A percentile compares a stretch with the other conserved stretches of the same genome.
These are phyloP conservation scores for Acipenser ruthenus DNA, from an alignment of 2,797 vertebrate species.

Conservation along the genomic window DNA sequence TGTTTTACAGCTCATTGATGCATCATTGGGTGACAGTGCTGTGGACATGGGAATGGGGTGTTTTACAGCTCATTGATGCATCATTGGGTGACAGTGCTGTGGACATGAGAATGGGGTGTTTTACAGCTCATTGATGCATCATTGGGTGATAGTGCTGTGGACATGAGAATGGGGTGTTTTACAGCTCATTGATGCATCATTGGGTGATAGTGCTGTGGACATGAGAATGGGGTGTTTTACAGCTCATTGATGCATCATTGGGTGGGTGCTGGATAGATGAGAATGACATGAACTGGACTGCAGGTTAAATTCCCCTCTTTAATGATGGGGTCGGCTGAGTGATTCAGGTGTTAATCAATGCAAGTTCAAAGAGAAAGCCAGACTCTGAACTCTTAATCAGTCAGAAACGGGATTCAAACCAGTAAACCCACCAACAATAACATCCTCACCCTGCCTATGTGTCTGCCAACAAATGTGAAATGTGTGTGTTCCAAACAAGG, in stretches of 20 bases:
- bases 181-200: no score
- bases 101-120: no score
- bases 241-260: background rate
- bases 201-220: no score
- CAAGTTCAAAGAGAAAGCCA: constrained; percentile 27
- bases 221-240: background rate
- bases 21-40: no score
- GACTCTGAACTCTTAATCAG: background rate
- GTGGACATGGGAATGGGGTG: no score
- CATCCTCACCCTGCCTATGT: constrained; percentile 18
- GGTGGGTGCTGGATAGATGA: background rate
- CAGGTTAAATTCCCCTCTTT: constrained; percentile 15
- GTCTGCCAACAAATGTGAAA: constrained; percentile 39
- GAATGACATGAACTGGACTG: constrained; percentile 5
- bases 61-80: no score
- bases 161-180: no score
- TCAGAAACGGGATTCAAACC: constrained; percentile 31
- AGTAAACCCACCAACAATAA: constrained; percentile 8
- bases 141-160: no score
- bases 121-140: no score
- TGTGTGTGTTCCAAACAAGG: constrained; percentile 50
- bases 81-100: no score
- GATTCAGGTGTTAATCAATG: background rate
- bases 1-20: no score
- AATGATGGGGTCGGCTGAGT: background rate